Evolutionary conservation across 2,797 vertebrate genomes (phyloP).

Genomic region (Pempheris klunzingeri): DNA sequence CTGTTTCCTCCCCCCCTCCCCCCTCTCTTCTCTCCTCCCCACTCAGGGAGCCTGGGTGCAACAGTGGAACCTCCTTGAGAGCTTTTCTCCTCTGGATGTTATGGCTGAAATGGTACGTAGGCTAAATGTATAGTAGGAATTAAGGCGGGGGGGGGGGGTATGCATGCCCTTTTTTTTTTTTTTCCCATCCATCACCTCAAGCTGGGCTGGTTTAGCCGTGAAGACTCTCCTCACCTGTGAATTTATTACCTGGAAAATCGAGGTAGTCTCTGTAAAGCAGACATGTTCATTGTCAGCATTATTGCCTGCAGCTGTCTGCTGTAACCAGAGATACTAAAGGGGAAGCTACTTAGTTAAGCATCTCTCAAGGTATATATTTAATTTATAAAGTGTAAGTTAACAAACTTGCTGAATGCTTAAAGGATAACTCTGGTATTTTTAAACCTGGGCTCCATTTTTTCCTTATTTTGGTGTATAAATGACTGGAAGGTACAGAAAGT

Average conservation of each 20-base stretch:
- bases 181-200: background rate
- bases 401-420: no score
- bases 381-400: no score
- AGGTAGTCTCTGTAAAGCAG: no score
- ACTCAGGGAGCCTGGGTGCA: conserved; percentile 58
- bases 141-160: background rate
- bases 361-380: no score
- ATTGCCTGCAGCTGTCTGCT: background rate
- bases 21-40: conserved; percentile 27
- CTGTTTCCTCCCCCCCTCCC: conserved; percentile 36
- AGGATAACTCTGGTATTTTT: no score
- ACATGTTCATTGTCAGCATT: no score
- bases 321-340: background rate
- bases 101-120: conserved; percentile 75
- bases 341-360: background rate
- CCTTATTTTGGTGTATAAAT: no score
- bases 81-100: conserved; percentile 56
- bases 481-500: no score
- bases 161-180: background rate
- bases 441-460: no score
- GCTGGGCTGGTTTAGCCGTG: background rate
- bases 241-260: no score
- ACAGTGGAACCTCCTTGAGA: conserved; percentile 43
- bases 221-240: background rate
- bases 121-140: background rate